phyloP scores from a whole-genome alignment of 2,113 vertebrate species.

The Colistium nudipinnis region DNA sequence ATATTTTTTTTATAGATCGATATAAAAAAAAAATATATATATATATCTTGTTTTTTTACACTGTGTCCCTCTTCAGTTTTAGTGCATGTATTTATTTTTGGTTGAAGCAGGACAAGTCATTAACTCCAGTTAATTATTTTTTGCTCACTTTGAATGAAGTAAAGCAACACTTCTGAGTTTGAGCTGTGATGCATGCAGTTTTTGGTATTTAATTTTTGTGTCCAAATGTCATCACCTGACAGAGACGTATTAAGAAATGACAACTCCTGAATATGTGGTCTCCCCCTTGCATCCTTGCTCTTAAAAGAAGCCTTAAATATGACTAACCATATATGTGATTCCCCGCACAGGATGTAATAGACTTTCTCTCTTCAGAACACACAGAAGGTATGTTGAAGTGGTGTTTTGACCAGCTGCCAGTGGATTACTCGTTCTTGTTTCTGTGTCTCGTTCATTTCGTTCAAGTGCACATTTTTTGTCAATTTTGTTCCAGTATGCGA shows the following conservation, averaged over 20 bases:
- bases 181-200: not conserved
- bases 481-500: slow-evolving; percentile 73
- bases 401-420: not conserved
- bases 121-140: not conserved
- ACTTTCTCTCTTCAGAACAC: slow-evolving; percentile 76
- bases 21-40: too few relatives aligned
- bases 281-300: not conserved
- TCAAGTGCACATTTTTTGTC: not conserved
- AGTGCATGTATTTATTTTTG: not conserved
- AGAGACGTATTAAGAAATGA: not conserved
- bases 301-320: not conserved
- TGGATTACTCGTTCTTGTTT: not conserved
- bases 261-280: not conserved
- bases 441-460: not conserved
- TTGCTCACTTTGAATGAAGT: not conserved
- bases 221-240: not conserved
- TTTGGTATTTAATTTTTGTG: not conserved
- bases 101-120: too few relatives aligned
- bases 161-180: not conserved
- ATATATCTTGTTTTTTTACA: not conserved
- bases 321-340: slow-evolving; percentile 25
- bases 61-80: not conserved
- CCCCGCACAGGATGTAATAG: slow-evolving; percentile 82
- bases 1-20: too few relatives aligned
- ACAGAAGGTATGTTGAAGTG: slow-evolving; percentile 83